These are phyloP conservation scores for Cylloceria caligata DNA, from an alignment of 2,888 invertebrate genomes.

Conservation along the genomic window DNA sequence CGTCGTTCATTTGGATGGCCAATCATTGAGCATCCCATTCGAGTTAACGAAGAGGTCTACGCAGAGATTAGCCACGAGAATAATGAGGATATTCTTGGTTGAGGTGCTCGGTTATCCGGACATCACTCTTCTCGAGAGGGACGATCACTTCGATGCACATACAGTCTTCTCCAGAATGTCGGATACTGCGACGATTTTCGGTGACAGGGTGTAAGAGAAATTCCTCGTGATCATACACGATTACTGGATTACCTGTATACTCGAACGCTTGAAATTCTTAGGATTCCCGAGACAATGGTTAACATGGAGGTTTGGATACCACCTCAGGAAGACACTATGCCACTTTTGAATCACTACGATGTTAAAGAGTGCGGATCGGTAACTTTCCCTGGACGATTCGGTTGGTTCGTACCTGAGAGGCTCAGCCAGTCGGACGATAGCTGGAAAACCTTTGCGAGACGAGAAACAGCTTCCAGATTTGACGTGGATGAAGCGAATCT, in stretches of 20 bases:
- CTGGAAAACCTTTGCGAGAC: constrained; percentile 86
- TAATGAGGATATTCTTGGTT: constrained; percentile 87
- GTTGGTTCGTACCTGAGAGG: constrained; percentile 88
- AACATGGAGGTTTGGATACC: constrained; percentile 91
- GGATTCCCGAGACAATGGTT: constrained; percentile 86
- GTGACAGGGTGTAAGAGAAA: constrained; percentile 72
- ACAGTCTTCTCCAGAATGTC: constrained; percentile 82
- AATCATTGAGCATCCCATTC: constrained; percentile 84
- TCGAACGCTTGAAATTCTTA: constrained; percentile 69
- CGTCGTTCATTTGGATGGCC: constrained; percentile 82
- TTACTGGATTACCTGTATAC: background rate
- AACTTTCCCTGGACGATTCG: constrained; percentile 87
- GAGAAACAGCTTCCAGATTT: constrained; percentile 85
- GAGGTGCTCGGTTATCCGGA: constrained; percentile 85
- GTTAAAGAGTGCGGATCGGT: constrained; percentile 86
- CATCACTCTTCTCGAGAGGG: constrained; percentile 82
- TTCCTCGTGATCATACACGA: background rate
- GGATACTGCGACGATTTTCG: constrained; percentile 69
- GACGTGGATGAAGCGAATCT: constrained; percentile 83
- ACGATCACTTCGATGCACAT: constrained; percentile 84
- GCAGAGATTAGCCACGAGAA: constrained; percentile 86
- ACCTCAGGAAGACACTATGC: constrained; percentile 86
- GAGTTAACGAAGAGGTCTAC: constrained; percentile 86
- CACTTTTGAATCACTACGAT: constrained; percentile 81
- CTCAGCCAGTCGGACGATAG: constrained; percentile 84